phyloP scores from a whole-genome alignment of 2,797 vertebrate genomes.

The Tolypeutes matacus region DNA sequence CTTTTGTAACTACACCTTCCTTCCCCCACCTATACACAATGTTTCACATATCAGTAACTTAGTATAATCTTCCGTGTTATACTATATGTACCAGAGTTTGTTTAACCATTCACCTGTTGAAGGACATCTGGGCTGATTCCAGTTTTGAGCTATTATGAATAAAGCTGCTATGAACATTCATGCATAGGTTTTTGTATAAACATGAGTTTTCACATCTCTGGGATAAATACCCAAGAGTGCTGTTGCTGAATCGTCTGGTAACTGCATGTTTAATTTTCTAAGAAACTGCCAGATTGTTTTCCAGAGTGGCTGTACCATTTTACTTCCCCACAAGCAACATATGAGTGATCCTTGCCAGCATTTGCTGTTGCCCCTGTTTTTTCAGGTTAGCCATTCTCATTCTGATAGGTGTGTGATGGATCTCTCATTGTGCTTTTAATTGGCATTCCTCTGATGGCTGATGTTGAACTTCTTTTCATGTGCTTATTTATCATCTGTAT shows the following conservation, averaged over 20 bases:
- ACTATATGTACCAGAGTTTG: background rate
- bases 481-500: slow-evolving; percentile 43
- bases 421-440: slow-evolving; percentile 11
- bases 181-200: slow-evolving; percentile 34
- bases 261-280: slow-evolving; percentile 60
- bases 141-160: background rate
- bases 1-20: slow-evolving; percentile 42
- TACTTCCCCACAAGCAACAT: background rate
- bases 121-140: background rate
- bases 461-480: slow-evolving; percentile 26
- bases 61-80: background rate
- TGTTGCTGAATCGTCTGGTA: background rate
- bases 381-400: slow-evolving; percentile 3
- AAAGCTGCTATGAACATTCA: background rate
- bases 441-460: slow-evolving; percentile 46
- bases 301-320: background rate
- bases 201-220: slow-evolving; percentile 34
- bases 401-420: background rate
- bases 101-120: slow-evolving; percentile 21
- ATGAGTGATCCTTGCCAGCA: background rate
- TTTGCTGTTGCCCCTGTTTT: background rate
- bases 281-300: slow-evolving; percentile 54
- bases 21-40: background rate
- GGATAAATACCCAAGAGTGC: no score
- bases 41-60: background rate